A percentile compares a stretch with the other conserved stretches of the same genome.
Conservation (phyloP, 2,113 vertebrate genomes). For the Anas platyrhynchos region DNA sequence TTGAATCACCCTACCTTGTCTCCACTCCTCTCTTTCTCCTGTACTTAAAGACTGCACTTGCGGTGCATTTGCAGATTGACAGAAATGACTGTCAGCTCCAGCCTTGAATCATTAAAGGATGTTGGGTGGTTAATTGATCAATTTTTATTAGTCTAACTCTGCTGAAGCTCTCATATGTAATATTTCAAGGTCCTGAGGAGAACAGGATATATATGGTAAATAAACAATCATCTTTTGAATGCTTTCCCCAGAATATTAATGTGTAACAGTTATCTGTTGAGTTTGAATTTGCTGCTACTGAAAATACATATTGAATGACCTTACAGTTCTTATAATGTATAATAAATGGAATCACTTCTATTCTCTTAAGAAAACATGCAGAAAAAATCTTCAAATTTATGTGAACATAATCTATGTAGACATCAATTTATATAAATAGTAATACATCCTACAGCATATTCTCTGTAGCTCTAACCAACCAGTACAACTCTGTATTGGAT, state of each 20-base stretch:
- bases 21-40: background rate
- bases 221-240: background rate
- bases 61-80: background rate
- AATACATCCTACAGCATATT: background rate
- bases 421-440: background rate
- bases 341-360: background rate
- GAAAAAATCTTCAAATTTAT: background rate
- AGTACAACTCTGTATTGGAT: background rate
- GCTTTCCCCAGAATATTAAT: background rate
- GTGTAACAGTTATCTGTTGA: background rate
- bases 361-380: background rate
- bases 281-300: background rate
- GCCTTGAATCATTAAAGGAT: background rate
- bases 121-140: background rate
- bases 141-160: background rate
- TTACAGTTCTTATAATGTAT: background rate
- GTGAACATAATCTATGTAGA: background rate
- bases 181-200: background rate
- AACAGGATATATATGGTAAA: background rate
- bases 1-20: background rate
- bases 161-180: background rate
- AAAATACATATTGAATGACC: background rate
- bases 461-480: background rate
- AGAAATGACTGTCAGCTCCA: background rate
- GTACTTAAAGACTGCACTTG: background rate